Conservation (phyloP, 2,113 vertebrate species). For the Craseonycteris thonglongyai region DNA sequence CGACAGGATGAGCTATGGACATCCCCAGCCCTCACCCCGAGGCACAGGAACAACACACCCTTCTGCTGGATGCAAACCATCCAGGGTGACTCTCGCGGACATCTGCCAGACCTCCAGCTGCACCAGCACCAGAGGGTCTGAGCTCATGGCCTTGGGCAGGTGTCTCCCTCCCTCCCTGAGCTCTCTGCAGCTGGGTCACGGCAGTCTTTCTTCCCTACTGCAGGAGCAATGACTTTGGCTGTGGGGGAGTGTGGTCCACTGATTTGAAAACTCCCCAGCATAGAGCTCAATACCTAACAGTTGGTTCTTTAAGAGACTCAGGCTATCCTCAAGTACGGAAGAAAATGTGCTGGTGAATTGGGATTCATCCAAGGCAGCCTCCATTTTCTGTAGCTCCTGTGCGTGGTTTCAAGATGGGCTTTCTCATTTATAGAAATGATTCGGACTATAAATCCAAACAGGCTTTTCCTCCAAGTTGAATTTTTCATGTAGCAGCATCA, state of each 20-base stretch:
- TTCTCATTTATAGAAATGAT: slow-evolving; percentile 11
- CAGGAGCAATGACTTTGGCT: slow-evolving; percentile 6
- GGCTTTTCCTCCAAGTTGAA: neutral
- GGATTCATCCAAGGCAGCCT: neutral
- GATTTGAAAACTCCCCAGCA: neutral
- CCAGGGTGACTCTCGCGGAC: neutral
- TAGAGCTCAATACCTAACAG: neutral
- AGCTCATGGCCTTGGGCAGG: slow-evolving; percentile 51
- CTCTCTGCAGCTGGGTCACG: slow-evolving; percentile 49
- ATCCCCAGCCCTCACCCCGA: neutral
- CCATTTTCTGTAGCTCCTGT: neutral
- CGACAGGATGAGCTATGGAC: neutral
- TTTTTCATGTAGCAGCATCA: slow-evolving; percentile 38
- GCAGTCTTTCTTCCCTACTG: neutral
- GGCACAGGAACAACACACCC: neutral
- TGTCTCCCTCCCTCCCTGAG: slow-evolving; percentile 51
- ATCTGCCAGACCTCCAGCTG: slow-evolving; percentile 38
- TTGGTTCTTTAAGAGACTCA: neutral
- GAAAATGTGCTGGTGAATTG: neutral
- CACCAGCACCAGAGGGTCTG: slow-evolving; percentile 14
- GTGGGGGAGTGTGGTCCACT: neutral
- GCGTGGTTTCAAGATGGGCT: neutral
- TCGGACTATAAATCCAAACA: slow-evolving; percentile 26
- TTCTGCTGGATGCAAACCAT: neutral
- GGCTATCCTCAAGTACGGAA: neutral